These are phyloP conservation scores for Caenorhabditis briggsae DNA, from an alignment of 1,140 invertebrate species.

Conservation along the genomic window DNA sequence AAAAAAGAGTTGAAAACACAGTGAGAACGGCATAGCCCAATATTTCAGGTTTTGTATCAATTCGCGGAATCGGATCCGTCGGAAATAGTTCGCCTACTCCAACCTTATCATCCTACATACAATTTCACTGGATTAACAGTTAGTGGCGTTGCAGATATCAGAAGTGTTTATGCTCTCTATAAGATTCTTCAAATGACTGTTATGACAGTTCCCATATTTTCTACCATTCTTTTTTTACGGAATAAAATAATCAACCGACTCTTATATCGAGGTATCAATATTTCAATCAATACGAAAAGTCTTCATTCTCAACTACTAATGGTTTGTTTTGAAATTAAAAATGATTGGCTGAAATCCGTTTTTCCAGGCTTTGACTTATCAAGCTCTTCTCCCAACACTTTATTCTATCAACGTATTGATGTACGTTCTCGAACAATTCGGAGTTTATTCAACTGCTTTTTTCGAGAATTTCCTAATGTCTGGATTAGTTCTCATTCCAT, in stretches of 20 bases:
- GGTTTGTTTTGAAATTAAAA: not conserved
- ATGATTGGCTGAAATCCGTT: not conserved
- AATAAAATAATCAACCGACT: slow-evolving; percentile 12
- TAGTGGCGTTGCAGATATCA: slow-evolving; percentile 1
- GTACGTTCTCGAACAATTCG: not conserved
- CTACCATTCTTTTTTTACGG: not conserved
- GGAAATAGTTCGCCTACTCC: not conserved
- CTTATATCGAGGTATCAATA: not conserved
- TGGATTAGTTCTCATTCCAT: slow-evolving; percentile 1
- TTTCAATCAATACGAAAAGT: slow-evolving; percentile 18
- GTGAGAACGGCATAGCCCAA: not conserved
- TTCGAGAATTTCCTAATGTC: slow-evolving; percentile 17
- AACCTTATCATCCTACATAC: slow-evolving; percentile 24
- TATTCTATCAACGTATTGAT: not conserved
- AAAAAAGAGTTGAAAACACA: not conserved
- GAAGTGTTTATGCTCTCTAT: slow-evolving; percentile 21
- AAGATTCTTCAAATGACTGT: slow-evolving; percentile 27
- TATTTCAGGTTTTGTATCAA: not conserved
- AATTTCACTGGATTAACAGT: slow-evolving; percentile 1
- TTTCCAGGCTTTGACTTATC: slow-evolving; percentile 4
- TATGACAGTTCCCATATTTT: slow-evolving; percentile 25
- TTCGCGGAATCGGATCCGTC: not conserved
- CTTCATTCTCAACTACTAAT: not conserved
- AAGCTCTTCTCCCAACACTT: not conserved
- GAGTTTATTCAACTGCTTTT: not conserved